Conservation (phyloP, 1,140 invertebrate genomes). For the Neodiprion virginianus region DNA sequence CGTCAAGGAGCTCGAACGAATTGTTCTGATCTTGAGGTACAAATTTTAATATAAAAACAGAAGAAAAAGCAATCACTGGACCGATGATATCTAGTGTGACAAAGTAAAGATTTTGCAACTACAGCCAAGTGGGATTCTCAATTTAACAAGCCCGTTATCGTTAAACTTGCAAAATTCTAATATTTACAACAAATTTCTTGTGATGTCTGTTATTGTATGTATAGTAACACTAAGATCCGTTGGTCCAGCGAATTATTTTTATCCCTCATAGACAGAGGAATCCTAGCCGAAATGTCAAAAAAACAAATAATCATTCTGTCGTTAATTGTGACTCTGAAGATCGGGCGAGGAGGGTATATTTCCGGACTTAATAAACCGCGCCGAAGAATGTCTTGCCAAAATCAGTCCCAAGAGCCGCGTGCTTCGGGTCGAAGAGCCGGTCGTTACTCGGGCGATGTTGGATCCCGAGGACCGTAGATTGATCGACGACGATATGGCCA, state of each 20-base stretch:
- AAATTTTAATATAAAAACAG: background rate
- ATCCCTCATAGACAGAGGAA: no score
- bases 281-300: no score
- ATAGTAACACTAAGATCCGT: no score
- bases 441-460: constrained; percentile 56
- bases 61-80: no score
- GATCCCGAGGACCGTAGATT: constrained; percentile 47
- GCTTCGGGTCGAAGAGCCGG: constrained; percentile 59
- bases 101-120: background rate
- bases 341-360: constrained; percentile 75
- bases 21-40: constrained; percentile 65
- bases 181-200: no score
- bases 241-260: no score
- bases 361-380: constrained; percentile 65
- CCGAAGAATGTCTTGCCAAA: constrained; percentile 62
- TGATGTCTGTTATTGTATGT: no score
- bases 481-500: constrained; percentile 57
- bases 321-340: constrained; percentile 39
- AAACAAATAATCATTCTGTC: background rate
- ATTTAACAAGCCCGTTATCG: no score
- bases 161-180: no score
- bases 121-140: no score
- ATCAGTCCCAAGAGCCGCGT: constrained; percentile 65
- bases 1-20: constrained; percentile 66
- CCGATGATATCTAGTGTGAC: background rate